Evolutionary conservation across 2,888 invertebrate genomes (phyloP), one percentile per base, ranked within the genome.

Genomic region (Oligia latruncula): DNA sequence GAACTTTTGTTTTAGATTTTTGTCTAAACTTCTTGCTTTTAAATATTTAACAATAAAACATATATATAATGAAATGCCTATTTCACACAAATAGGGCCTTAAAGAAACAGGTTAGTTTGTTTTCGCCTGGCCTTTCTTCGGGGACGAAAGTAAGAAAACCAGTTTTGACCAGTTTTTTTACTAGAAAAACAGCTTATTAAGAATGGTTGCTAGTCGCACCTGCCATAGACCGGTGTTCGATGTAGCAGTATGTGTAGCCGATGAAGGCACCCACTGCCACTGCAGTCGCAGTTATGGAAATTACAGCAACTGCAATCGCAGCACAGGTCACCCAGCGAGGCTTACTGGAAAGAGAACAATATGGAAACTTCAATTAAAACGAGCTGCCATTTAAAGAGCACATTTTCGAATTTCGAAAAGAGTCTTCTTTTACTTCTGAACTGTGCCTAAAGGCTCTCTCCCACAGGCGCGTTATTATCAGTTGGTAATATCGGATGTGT

Each of bases 161-260:
- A 17, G 8, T 64, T 64, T 64, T 64, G 64, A 58, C 23, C 58
- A 58, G 58, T 23, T 3, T 23, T 9, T 23, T 55, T 8, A 55
- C 23, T 55, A 55, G 55, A 55, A 55, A 55, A 55, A 55, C 55
- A 20, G 55, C 23, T 55, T 55, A 23, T 0, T 58, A 23, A 55
- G n/a, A 52, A 62, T 8, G 15, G 29, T n/a, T 43, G 23, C 29
- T 80, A n/a, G 43, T 65, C 55, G 71, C 5, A 85, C 85, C 85
- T 83, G 83, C 43, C 64, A 78, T 77, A 43, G 81, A 60, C 74
- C 91, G 90, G 82, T 95, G 92, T 82, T 95, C 95, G 29, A 96
- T 89, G 87, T 95, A 96, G 88, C 95, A 96, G 87, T 95, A 95
- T 8, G 95, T 94, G 88, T 96, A 96, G 2, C 96, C 96, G 55